Base-by-base conservation (phyloP, 64 coral and sea anemone species). In the Astreopora myriophthalma region DNA sequence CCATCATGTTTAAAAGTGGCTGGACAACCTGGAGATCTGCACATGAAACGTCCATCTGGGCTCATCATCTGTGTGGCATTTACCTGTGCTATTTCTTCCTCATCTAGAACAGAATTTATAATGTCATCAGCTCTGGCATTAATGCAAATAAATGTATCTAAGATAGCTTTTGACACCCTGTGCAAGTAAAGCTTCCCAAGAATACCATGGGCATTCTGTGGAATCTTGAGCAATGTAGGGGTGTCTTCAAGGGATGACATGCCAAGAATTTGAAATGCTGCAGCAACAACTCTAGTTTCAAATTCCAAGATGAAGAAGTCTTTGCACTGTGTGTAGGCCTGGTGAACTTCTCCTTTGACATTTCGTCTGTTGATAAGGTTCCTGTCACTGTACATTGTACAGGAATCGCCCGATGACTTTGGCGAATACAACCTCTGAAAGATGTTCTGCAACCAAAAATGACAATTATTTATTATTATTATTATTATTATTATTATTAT, bases 1-100 rank as follows among this genome's bases (percentile, higher is more conserved):
- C 94, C 94, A 85, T 92, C 76, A 92, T 89, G 85, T 28, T 89
- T 89, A 73, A 92, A 96, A 11, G 89, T 68, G 42, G 8, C 51
- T 0, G 72, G 23, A 75, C 90, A 92, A 5, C 86, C 77, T 71
- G n/a, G 64, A 29, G 51, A 52, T 64, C 94, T 73, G 36, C 94
- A 96, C 16, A 77, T 84, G 40, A 87, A 96, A 67, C 89, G 4
- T 57, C 94, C 85, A 75, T 84, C 85, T 10, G 74, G 1, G 28
- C 76, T 96, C 69, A 79, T 73, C 46, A 75, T 22, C 51, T 95
- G 88, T 20, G 80, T 65, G 60, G 86, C n/a, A 26, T 63, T 7
- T 17, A 78, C 11, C 58, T 94, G n/a, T 71, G 72, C 34, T 24
- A 8, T 74, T 14, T 90, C 93, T 12, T 90, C 38, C n/a, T 85